Base-by-base conservation (phyloP, 2,888 invertebrate species). In the Glyphotaelius pellucidus region DNA sequence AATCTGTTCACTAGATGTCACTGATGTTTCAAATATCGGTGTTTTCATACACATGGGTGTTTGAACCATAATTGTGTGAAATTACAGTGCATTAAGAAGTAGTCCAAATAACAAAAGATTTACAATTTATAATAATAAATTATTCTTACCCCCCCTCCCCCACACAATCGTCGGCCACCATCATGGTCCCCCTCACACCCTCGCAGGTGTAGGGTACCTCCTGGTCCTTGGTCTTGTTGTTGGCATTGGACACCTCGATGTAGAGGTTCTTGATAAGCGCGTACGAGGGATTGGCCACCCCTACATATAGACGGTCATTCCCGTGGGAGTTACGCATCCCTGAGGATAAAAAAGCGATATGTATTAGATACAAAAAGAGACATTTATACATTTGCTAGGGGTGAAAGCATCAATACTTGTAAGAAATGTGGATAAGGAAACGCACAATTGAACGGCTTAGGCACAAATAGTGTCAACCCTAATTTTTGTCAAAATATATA, bases 241-340 rank as follows among this genome's bases (percentile, higher is more conserved):
- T 94, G 52, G 94, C 93, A 2, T 87, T 92, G 0, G 94, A 95
- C 0, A 95, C 95, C 86, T 94, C 95, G 91, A 94, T 93, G 95
- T 98, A 98, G 35, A 99, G 95, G 9, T 97, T 97, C 91, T 96
- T 96, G 83, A 99, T 94, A 94, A 97, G 97, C 90, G 96, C 96
- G 95, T 97, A 98, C 80, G 97, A 97, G 4, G 96, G 95, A 95
- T 98, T 98, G 31, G 96, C 96, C 0, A 96, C 95, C 1, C 97
- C 97, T 38, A 99, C 97, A 95, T 99, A 99, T 67, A 99, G 95
- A n/a, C 98, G 96, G 95, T 99, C 99, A 94, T 98, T 97, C 1
- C 99, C 99, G 93, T 97, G 97, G 91, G 98, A 96, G 95, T 99
- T 99, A 90, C 99, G 97, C 93, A 96, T 97, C 90, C 95, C 97